Percentiles rank a stretch among this genome's conserved stretches.
phyloP scores from a whole-genome alignment of 2,797 vertebrate genomes.

The Tamandua tetradactyla region DNA sequence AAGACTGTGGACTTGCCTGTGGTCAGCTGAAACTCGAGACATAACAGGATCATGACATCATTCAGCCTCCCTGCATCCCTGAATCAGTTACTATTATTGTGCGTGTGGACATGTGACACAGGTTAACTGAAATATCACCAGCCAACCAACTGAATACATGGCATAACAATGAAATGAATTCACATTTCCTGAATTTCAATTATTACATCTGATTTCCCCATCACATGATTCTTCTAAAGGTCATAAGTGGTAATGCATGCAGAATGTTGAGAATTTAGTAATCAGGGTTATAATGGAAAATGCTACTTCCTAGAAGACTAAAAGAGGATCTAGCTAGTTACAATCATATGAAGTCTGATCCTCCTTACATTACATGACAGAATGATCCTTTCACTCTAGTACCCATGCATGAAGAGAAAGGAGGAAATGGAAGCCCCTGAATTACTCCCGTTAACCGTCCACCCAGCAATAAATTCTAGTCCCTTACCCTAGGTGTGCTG shows the following conservation, averaged over 20 bases:
- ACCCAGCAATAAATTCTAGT: slow-evolving; percentile 23
- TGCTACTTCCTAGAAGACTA: slow-evolving; percentile 23
- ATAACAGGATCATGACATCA: slow-evolving; percentile 55
- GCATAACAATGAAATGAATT: slow-evolving; percentile 68
- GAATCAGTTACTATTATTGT: slow-evolving; percentile 61
- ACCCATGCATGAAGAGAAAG: background rate
- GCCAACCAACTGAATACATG: background rate
- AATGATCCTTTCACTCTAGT: slow-evolving; percentile 10
- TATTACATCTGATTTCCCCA: slow-evolving; percentile 19
- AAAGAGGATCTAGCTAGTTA: slow-evolving; percentile 29
- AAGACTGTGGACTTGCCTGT: background rate
- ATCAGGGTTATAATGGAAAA: slow-evolving; percentile 36
- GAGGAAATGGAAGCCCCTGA: background rate
- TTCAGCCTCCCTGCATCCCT: background rate
- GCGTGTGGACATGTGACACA: slow-evolving; percentile 39
- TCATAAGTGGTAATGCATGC: background rate
- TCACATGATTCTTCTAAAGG: slow-evolving; percentile 37
- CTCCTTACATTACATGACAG: background rate
- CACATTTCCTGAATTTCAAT: slow-evolving; percentile 52
- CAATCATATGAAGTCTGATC: background rate
- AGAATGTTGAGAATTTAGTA: slow-evolving; percentile 64
- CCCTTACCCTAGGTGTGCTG: background rate
- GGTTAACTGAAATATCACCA: slow-evolving; percentile 41
- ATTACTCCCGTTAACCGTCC: background rate
- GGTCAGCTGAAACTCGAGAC: background rate